Evolutionary conservation across 2,113 vertebrate genomes (phyloP).

Genomic region (Noturus placidus): DNA sequence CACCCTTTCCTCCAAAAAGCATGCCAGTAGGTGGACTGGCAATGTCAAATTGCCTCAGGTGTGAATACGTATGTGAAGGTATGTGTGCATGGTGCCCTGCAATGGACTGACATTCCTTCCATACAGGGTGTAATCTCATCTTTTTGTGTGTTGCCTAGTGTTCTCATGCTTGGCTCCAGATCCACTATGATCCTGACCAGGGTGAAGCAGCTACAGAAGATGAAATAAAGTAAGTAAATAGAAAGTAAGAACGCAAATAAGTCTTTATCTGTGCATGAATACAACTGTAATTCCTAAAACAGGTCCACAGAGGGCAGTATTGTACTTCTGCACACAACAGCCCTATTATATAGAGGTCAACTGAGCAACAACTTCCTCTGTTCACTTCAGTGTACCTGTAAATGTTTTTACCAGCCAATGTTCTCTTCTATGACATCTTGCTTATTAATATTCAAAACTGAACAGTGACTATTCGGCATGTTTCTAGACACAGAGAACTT

Average conservation of each 20-base stretch:
- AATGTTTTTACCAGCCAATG: not conserved
- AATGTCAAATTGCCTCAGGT: not conserved
- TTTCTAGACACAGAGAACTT: not conserved
- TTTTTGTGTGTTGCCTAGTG: not conserved
- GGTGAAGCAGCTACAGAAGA: too few relatives aligned
- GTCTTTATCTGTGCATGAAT: not conserved
- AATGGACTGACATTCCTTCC: not conserved
- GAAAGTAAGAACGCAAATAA: not conserved
- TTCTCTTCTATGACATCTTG: not conserved
- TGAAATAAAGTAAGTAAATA: not conserved
- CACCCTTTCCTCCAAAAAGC: not conserved
- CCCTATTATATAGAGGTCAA: not conserved
- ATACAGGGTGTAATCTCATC: not conserved
- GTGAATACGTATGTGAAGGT: not conserved
- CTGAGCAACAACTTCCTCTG: not conserved
- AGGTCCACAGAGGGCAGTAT: slow-evolving; percentile 32
- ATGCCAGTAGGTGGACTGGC: not conserved
- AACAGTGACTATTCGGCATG: not conserved
- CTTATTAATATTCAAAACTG: not conserved
- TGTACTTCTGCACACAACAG: not conserved
- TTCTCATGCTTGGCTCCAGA: not conserved
- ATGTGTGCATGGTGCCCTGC: not conserved
- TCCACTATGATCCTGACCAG: not conserved
- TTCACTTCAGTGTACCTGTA: not conserved
- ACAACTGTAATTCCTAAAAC: not conserved